Conservation (phyloP, 2,797 vertebrate genomes). For the Acanthis flammea region DNA sequence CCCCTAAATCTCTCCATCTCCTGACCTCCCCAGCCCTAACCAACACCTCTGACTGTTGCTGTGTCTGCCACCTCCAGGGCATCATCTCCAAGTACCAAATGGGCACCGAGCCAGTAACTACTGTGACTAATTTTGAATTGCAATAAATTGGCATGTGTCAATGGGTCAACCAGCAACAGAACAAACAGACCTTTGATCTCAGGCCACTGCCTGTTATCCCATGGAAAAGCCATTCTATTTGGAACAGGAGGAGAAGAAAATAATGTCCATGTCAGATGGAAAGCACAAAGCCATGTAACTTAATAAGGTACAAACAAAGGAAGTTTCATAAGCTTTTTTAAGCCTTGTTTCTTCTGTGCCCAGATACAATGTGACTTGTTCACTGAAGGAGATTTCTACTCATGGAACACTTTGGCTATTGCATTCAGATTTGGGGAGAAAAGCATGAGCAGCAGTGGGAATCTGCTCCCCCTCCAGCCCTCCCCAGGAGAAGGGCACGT, state of each 20-base stretch:
- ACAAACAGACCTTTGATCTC: background rate
- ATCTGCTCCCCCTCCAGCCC: background rate
- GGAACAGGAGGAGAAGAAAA: background rate
- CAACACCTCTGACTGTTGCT: background rate
- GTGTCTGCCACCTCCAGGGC: background rate
- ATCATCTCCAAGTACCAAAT: background rate
- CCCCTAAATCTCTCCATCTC: background rate
- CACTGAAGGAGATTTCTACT: background rate
- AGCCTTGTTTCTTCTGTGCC: background rate
- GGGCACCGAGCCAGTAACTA: background rate
- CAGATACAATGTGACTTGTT: background rate
- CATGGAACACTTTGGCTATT: background rate
- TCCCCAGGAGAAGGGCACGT: background rate
- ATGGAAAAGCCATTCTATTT: background rate
- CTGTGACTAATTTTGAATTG: conserved; percentile 7
- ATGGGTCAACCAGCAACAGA: background rate
- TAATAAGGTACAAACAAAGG: background rate
- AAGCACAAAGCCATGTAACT: background rate
- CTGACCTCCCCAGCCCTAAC: background rate
- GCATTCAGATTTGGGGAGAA: background rate
- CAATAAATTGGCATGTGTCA: conserved; percentile 2
- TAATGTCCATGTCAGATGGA: background rate
- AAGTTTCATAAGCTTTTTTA: background rate
- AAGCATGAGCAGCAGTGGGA: background rate
- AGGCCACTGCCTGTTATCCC: background rate